phyloP scores from a whole-genome alignment of 2,888 invertebrate species.

The Torymus tubicola region DNA sequence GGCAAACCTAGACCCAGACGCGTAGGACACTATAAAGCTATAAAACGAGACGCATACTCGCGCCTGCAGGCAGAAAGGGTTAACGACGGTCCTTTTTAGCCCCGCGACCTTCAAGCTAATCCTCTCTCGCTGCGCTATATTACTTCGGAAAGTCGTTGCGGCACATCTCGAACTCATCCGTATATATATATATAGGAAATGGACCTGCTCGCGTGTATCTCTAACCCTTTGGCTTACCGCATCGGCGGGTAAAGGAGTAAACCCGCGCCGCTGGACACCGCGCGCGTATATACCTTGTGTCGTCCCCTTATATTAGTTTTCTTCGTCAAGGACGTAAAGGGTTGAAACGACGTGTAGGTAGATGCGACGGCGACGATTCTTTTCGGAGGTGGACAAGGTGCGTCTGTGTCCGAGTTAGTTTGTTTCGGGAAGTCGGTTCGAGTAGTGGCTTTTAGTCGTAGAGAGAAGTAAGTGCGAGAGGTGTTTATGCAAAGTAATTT shows the following conservation, averaged over 20 bases:
- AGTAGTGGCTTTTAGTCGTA: no score
- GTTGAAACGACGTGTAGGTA: neutral
- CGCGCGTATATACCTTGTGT: neutral
- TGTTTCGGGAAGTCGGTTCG: no score
- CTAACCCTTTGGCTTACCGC: slow-evolving; percentile 56
- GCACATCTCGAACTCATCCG: neutral
- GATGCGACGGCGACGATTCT: slow-evolving; percentile 6
- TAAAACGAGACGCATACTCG: slow-evolving; percentile 62
- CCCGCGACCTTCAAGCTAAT: slow-evolving; percentile 51
- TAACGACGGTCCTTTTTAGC: slow-evolving; percentile 58
- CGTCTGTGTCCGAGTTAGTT: no score
- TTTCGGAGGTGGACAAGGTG: no score
- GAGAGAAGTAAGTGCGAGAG: no score
- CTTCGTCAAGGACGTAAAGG: slow-evolving; percentile 20
- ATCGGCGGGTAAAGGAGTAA: neutral
- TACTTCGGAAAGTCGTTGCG: slow-evolving; percentile 46
- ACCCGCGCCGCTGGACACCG: neutral
- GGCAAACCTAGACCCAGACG: neutral
- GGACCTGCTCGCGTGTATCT: slow-evolving; percentile 38
- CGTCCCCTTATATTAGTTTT: neutral
- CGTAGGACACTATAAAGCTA: slow-evolving; percentile 65
- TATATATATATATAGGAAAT: no score
- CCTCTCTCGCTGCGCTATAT: slow-evolving; percentile 39
- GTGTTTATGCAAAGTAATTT: no score
- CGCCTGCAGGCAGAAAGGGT: slow-evolving; percentile 64